Conservation (phyloP, 1,140 invertebrate genomes). For the Drosophila virilis region DNA sequence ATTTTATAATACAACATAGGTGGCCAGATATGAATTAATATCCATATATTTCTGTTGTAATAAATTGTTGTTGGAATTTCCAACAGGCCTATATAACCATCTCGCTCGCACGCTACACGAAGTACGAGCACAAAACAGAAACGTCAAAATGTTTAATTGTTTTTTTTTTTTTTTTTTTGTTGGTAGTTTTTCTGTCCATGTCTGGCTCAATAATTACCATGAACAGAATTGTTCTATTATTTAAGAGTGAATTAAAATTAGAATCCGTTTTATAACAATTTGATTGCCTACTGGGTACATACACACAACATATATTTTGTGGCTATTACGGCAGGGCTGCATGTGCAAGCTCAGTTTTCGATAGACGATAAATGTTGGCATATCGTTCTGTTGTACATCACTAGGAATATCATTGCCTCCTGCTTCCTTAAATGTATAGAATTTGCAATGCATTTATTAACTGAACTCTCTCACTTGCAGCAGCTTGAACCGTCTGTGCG, state of each 20-base stretch:
- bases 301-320: conserved; percentile 9
- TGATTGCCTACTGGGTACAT: not conserved
- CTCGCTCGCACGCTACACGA: conserved; percentile 46
- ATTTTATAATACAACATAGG: conserved; percentile 1
- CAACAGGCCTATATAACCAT: conserved; percentile 62
- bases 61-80: conserved; percentile 78
- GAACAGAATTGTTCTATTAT: not conserved
- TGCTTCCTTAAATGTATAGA: conserved; percentile 32
- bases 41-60: conserved; percentile 56
- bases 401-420: conserved; percentile 32
- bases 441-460: conserved; percentile 28
- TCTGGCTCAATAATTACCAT: conserved; percentile 4
- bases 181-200: not conserved
- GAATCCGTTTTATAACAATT: not conserved
- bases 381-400: conserved; percentile 29
- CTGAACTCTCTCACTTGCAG: conserved; percentile 44
- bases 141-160: conserved; percentile 48
- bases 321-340: conserved; percentile 50
- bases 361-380: conserved; percentile 34
- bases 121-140: conserved; percentile 54
- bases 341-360: conserved; percentile 27
- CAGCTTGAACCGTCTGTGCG: conserved; percentile 97
- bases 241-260: not conserved
- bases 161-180: conserved; percentile 4
- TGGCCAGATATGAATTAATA: conserved; percentile 4